Conservation (phyloP, 2,797 vertebrate species). For the Hydrolagus colliei region DNA sequence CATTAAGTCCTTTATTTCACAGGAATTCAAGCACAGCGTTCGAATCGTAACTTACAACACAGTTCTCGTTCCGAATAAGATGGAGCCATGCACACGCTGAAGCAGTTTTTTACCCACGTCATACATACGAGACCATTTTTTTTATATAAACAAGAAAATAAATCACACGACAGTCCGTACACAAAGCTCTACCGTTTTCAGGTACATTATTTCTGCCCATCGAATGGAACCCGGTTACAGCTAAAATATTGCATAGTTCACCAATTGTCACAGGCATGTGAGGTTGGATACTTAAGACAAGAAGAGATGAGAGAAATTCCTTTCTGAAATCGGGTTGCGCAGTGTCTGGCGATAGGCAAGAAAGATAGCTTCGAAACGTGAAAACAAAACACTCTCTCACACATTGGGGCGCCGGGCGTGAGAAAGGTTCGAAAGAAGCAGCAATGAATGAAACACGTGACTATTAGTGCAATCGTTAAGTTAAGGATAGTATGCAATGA, state of each 20-base stretch:
- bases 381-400: background rate
- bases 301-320: background rate
- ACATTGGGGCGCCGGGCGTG: no score
- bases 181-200: background rate
- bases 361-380: background rate
- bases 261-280: background rate
- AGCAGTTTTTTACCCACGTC: background rate
- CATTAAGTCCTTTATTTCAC: no score
- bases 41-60: background rate
- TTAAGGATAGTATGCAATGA: no score
- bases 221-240: background rate
- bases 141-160: background rate
- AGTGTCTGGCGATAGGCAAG: background rate
- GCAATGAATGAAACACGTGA: no score
- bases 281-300: background rate
- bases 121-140: background rate
- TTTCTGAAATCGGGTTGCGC: background rate
- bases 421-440: no score
- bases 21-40: background rate
- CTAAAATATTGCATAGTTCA: constrained; percentile 19
- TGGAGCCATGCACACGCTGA: background rate
- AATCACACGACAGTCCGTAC: background rate
- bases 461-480: no score
- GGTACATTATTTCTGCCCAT: background rate
- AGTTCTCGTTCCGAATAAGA: constrained; percentile 13